Percentiles rank a stretch among this genome's conserved stretches.
Evolutionary conservation across 53 echinoderm and acorn worm species (phyloP).

Genomic region (Holothuria leucospilota): DNA sequence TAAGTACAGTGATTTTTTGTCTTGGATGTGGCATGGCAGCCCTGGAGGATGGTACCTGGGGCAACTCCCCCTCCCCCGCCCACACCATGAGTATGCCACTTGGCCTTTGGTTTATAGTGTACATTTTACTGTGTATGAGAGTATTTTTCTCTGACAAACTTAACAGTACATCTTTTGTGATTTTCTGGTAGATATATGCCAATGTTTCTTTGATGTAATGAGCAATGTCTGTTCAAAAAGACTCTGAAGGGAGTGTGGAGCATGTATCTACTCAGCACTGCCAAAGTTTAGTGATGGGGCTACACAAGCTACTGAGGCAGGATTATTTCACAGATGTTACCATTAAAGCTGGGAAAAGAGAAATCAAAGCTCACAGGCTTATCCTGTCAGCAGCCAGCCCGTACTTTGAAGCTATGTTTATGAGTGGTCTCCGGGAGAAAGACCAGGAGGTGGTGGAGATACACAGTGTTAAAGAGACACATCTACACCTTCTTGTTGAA

Average conservation of each 20-base stretch:
- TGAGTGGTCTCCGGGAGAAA: conserved; percentile 75
- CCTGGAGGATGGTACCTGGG: no score
- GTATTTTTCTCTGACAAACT: no score
- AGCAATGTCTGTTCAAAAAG: conserved; percentile 9
- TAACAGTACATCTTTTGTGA: no score
- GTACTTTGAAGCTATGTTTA: conserved; percentile 88
- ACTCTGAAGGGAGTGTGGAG: neutral
- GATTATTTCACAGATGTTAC: conserved; percentile 59
- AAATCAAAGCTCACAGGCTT: conserved; percentile 74
- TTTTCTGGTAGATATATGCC: no score
- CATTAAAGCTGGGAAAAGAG: conserved; percentile 64
- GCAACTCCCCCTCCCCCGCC: no score
- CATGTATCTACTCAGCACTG: conserved; percentile 20
- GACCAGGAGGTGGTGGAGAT: conserved; percentile 76
- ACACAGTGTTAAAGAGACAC: conserved; percentile 64
- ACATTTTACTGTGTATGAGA: no score
- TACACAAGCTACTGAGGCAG: conserved; percentile 38
- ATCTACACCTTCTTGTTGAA: conserved; percentile 69
- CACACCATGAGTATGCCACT: no score
- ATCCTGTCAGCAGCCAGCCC: conserved; percentile 87
- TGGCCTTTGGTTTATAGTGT: no score
- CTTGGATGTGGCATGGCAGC: no score
- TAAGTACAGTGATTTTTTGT: no score
- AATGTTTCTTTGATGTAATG: no score
- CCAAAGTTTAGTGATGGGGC: conserved; percentile 14